A percentile compares a stretch with the other conserved stretches of the same genome.
Evolutionary conservation across 1,140 invertebrate species (phyloP).

Genomic region (Papilio glaucus): DNA sequence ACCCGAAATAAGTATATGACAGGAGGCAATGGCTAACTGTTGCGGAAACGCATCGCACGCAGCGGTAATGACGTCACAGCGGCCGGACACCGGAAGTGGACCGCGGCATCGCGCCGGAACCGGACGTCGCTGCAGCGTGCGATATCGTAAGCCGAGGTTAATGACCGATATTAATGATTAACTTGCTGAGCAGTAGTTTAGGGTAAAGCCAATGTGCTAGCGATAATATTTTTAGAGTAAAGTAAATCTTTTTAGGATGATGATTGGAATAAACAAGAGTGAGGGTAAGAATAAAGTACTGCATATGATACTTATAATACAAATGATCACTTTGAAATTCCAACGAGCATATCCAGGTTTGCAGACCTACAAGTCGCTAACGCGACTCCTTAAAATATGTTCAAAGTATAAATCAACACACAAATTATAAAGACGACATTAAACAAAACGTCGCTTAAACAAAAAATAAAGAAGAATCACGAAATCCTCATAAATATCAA

Average conservation of each 20-base stretch:
- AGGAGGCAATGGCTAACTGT: slow-evolving; percentile 41
- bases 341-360: too few relatives aligned
- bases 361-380: too few relatives aligned
- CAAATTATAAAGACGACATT: slow-evolving; percentile 38
- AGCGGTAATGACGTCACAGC: slow-evolving; percentile 65
- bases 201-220: background rate
- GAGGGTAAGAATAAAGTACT: too few relatives aligned
- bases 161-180: slow-evolving; percentile 56
- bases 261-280: too few relatives aligned
- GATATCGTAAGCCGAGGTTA: slow-evolving; percentile 64
- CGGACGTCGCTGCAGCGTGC: slow-evolving; percentile 60
- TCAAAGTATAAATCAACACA: slow-evolving; percentile 12
- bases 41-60: slow-evolving; percentile 69
- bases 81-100: slow-evolving; percentile 59
- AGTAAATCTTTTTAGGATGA: too few relatives aligned
- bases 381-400: background rate
- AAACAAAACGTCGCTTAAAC: slow-evolving; percentile 43
- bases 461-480: slow-evolving; percentile 44
- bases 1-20: slow-evolving; percentile 44
- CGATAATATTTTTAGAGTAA: background rate
- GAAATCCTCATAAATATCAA: slow-evolving; percentile 49
- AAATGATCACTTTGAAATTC: too few relatives aligned
- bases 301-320: too few relatives aligned
- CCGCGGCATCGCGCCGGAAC: slow-evolving; percentile 64
- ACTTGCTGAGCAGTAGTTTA: too few relatives aligned